Conservation (phyloP, 2,797 vertebrate genomes). For the Cyprinella venusta region DNA sequence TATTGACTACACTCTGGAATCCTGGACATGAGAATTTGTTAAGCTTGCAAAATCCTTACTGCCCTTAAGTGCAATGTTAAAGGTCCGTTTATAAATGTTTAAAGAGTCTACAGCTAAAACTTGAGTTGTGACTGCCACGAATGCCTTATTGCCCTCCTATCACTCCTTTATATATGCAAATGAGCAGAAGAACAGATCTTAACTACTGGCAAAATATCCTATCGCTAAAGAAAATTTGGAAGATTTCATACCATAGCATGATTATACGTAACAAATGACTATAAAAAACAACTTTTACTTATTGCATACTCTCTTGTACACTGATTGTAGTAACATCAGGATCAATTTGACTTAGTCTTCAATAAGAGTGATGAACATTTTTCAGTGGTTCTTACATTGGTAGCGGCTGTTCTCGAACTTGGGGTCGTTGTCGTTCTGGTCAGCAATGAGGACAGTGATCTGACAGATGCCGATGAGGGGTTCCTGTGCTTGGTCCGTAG, state of each 20-base stretch:
- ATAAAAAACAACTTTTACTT: not conserved
- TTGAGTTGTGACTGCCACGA: constrained; percentile 27
- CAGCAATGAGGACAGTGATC: constrained; percentile 80
- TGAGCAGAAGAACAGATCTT: not conserved
- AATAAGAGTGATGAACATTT: not conserved
- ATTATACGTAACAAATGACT: not conserved
- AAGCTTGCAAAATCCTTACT: constrained; percentile 47
- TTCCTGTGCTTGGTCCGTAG: constrained; percentile 85
- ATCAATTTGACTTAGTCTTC: not conserved
- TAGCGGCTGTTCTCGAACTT: constrained; percentile 91
- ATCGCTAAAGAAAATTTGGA: not conserved
- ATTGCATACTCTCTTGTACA: not conserved
- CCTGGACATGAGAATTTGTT: constrained; percentile 42
- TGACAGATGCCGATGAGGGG: constrained; percentile 87
- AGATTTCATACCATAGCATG: not conserved
- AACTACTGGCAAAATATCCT: not conserved
- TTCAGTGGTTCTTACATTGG: constrained; percentile 80
- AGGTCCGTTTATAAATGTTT: constrained; percentile 48
- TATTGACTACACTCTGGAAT: constrained; percentile 32
- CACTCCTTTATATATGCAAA: constrained; percentile 1
- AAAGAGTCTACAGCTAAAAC: constrained; percentile 42
- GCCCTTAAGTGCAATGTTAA: constrained; percentile 45
- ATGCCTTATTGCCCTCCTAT: not conserved
- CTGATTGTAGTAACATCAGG: not conserved
- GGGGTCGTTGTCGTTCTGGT: constrained; percentile 90